Percentiles rank a stretch among this genome's conserved stretches.
These are phyloP conservation scores for Brachionus manjavacas DNA, from an alignment of 1,140 invertebrate genomes.

Conservation along the genomic window DNA sequence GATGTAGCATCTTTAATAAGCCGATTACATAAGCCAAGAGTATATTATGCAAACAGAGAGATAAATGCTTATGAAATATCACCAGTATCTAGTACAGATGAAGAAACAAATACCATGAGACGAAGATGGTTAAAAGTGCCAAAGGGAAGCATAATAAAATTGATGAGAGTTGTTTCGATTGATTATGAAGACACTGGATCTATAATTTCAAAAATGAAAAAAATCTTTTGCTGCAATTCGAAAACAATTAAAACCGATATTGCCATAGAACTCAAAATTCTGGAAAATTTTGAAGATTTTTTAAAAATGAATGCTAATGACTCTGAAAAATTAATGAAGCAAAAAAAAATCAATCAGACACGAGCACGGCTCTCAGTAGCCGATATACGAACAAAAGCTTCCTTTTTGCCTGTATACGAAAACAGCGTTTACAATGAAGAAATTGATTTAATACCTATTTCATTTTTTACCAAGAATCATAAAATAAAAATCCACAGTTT, in stretches of 20 bases:
- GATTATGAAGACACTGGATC: slow-evolving; percentile 12
- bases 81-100: not conserved
- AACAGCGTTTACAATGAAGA: not conserved
- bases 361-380: not conserved
- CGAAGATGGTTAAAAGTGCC: slow-evolving; percentile 13
- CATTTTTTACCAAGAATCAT: not conserved
- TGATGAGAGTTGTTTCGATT: not conserved
- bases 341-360: not conserved
- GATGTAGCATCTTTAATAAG: slow-evolving; percentile 20
- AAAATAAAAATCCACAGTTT: slow-evolving; percentile 17
- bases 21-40: not conserved
- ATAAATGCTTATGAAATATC: slow-evolving; percentile 32
- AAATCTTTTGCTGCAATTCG: not conserved
- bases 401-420: slow-evolving; percentile 13
- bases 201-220: not conserved
- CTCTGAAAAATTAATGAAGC: not conserved
- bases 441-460: slow-evolving; percentile 40
- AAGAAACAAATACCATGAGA: not conserved
- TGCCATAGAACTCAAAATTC: slow-evolving; percentile 9
- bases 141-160: not conserved
- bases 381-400: not conserved
- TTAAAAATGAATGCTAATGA: not conserved
- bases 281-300: slow-evolving; percentile 26
- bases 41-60: not conserved
- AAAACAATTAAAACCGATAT: not conserved